phyloP scores from a whole-genome alignment of 2,888 invertebrate genomes.

The Cephus nigrinus region DNA sequence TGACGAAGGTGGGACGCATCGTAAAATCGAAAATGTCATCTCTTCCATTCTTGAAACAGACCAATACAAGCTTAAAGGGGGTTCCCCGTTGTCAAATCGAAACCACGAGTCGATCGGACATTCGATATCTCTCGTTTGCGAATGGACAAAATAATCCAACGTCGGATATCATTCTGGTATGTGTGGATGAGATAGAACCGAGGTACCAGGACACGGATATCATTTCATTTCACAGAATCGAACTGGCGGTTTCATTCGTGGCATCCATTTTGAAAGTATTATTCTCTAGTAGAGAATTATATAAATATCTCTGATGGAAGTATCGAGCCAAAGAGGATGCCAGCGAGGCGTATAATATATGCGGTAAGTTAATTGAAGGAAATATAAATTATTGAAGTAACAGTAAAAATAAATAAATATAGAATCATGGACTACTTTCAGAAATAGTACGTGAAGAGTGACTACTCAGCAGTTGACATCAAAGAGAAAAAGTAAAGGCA shows the following conservation, averaged over 20 bases:
- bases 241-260: not conserved
- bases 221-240: not conserved
- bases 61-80: not conserved
- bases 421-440: not conserved
- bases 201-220: not conserved
- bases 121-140: not conserved
- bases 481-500: not conserved
- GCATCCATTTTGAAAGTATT: not conserved
- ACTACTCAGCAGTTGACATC: not conserved
- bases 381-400: not conserved
- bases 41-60: not conserved
- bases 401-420: not conserved
- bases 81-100: not conserved
- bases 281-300: not conserved
- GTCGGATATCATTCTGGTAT: not conserved
- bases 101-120: not conserved
- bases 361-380: not conserved
- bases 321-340: not conserved
- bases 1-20: not conserved
- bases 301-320: not conserved
- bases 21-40: not conserved
- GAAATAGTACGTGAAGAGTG: not conserved
- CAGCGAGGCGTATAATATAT: not conserved
- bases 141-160: not conserved
- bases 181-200: not conserved